A percentile compares a stretch with the other conserved stretches of the same genome.
These are phyloP conservation scores for Dorcus hopei DNA, from an alignment of 2,888 invertebrate genomes.

Conservation along the genomic window DNA sequence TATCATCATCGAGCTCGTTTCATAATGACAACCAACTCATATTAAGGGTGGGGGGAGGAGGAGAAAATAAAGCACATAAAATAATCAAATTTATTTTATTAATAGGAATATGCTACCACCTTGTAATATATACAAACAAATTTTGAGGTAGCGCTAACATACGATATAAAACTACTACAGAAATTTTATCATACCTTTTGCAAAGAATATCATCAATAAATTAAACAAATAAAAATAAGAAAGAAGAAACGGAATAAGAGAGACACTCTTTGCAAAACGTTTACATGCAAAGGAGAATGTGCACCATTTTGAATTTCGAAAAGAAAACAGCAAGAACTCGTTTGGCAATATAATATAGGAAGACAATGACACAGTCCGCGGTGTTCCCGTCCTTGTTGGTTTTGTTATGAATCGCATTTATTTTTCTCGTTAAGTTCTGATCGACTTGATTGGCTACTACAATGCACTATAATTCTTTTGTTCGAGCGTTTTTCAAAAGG, in stretches of 20 bases:
- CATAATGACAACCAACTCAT: too few species aligned
- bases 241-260: constrained; percentile 7
- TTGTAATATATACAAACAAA: constrained; percentile 40
- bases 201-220: constrained; percentile 9
- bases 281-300: constrained; percentile 20
- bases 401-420: not conserved
- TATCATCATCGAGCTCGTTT: too few species aligned
- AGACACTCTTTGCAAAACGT: constrained; percentile 12
- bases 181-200: constrained; percentile 6
- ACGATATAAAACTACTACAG: constrained; percentile 29
- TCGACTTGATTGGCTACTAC: constrained; percentile 15
- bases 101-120: constrained; percentile 51
- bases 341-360: constrained; percentile 31
- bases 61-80: constrained; percentile 14
- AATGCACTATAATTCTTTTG: constrained; percentile 17
- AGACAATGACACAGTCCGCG: constrained; percentile 30
- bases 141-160: constrained; percentile 45
- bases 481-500: constrained; percentile 18
- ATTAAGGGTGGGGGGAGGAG: too few species aligned
- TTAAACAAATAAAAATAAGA: constrained; percentile 11
- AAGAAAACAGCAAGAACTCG: constrained; percentile 29
- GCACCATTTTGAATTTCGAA: constrained; percentile 30
- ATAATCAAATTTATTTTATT: constrained; percentile 29
- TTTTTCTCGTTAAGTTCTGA: constrained; percentile 14
- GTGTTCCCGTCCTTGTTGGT: constrained; percentile 4